Evolutionary conservation across 2,888 invertebrate species (phyloP).

Genomic region (Nomada ruficornis): DNA sequence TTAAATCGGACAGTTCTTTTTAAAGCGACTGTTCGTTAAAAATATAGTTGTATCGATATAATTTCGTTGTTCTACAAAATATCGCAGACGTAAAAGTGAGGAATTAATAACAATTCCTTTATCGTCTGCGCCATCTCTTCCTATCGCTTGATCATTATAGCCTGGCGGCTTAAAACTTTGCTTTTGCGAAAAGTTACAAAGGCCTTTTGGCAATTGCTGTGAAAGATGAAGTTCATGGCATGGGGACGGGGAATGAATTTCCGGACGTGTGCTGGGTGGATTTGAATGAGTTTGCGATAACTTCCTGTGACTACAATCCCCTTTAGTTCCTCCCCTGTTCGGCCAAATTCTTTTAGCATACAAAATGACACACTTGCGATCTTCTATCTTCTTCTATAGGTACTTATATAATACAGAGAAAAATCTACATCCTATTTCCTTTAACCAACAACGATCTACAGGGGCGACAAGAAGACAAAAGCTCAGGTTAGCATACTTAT

Average conservation of each 20-base stretch:
- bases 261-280: constrained; percentile 63
- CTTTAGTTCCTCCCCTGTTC: not conserved
- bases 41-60: not conserved
- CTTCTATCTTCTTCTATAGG: not conserved
- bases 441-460: too few species aligned
- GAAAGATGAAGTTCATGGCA: constrained; percentile 39
- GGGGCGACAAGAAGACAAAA: too few species aligned
- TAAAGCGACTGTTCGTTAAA: not conserved
- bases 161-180: constrained; percentile 72
- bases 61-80: not conserved
- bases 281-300: constrained; percentile 75
- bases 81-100: constrained; percentile 23
- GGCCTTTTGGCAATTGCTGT: constrained; percentile 31
- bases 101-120: constrained; percentile 50
- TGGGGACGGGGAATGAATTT: constrained; percentile 66
- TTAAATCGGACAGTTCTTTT: not conserved
- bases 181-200: constrained; percentile 44
- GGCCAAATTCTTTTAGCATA: constrained; percentile 2
- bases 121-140: constrained; percentile 52
- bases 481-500: too few species aligned
- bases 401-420: too few species aligned
- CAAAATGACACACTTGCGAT: constrained; percentile 3
- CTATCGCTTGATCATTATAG: constrained; percentile 75
- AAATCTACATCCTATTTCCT: too few species aligned
- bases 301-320: constrained; percentile 59